phyloP scores from a whole-genome alignment of 2,888 invertebrate genomes.

The Apodemia zela region DNA sequence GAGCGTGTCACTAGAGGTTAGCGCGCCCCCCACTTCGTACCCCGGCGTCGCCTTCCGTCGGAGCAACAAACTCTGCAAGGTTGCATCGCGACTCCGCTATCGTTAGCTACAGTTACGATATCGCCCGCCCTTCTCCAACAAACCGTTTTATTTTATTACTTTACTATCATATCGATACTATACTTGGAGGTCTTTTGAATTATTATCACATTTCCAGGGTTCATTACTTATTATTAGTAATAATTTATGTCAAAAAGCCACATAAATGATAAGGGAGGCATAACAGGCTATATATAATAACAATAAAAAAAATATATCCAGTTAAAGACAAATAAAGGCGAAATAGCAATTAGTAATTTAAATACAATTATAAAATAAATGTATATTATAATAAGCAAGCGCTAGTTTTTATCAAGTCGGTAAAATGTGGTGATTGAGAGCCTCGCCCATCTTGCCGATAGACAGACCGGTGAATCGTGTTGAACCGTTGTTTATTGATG shows the following conservation, averaged over 20 bases:
- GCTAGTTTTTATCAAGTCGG: no score
- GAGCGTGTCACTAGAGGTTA: slow-evolving; percentile 33
- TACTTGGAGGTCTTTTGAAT: slow-evolving; percentile 56
- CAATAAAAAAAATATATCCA: no score
- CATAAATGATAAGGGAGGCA: no score
- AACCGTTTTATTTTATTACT: slow-evolving; percentile 69
- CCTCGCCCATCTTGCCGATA: no score
- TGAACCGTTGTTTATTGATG: no score
- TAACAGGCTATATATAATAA: no score
- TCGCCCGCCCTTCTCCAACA: slow-evolving; percentile 72
- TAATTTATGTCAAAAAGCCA: neutral
- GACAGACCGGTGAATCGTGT: no score
- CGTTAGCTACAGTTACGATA: slow-evolving; percentile 70
- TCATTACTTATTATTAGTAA: neutral
- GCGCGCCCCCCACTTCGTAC: slow-evolving; percentile 34
- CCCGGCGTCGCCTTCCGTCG: slow-evolving; percentile 41
- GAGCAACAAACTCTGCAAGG: slow-evolving; percentile 79
- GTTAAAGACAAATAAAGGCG: no score
- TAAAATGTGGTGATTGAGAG: no score
- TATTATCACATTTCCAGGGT: slow-evolving; percentile 24
- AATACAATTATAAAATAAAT: no score
- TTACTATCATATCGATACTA: slow-evolving; percentile 61
- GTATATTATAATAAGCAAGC: no score
- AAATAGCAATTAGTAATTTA: no score
- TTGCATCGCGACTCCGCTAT: slow-evolving; percentile 67